phyloP scores from a whole-genome alignment of 2,888 invertebrate genomes.

The Thera obeliscata region DNA sequence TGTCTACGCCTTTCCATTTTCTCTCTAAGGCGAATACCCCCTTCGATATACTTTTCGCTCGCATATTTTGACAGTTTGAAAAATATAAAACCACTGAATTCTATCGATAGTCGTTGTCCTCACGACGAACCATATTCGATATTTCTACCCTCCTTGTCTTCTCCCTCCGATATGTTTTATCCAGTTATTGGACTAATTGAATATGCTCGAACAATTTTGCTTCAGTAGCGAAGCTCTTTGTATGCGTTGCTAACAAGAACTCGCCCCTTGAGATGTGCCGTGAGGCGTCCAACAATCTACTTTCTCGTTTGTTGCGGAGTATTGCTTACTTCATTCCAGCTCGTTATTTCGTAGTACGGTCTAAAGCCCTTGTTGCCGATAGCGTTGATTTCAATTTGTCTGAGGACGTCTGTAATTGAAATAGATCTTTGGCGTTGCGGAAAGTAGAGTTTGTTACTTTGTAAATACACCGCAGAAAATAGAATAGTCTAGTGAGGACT shows the following conservation, averaged over 20 bases:
- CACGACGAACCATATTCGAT: too few relatives aligned
- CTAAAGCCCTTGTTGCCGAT: background rate
- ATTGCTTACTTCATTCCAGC: conserved; percentile 1
- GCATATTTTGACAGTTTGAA: background rate
- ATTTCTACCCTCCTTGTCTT: too few relatives aligned
- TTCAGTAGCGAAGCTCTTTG: background rate
- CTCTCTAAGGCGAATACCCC: background rate
- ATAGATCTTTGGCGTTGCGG: too few relatives aligned
- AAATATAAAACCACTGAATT: too few relatives aligned
- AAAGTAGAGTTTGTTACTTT: background rate
- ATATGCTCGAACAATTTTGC: background rate
- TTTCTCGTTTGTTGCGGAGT: conserved; percentile 5
- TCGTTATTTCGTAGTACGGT: conserved; percentile 1
- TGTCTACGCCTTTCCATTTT: conserved; percentile 5
- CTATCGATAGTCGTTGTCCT: too few relatives aligned
- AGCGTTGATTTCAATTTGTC: background rate
- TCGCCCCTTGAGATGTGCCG: background rate
- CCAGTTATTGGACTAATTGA: too few relatives aligned
- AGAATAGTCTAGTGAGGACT: background rate
- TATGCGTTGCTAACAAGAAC: conserved; percentile 4
- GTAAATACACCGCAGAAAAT: background rate
- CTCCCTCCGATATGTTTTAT: too few relatives aligned
- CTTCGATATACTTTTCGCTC: too few relatives aligned
- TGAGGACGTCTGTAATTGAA: background rate
- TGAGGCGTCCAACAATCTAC: background rate